Base-by-base conservation (phyloP, 2,888 invertebrate species). In the Chrysomela aeneicollis region DNA sequence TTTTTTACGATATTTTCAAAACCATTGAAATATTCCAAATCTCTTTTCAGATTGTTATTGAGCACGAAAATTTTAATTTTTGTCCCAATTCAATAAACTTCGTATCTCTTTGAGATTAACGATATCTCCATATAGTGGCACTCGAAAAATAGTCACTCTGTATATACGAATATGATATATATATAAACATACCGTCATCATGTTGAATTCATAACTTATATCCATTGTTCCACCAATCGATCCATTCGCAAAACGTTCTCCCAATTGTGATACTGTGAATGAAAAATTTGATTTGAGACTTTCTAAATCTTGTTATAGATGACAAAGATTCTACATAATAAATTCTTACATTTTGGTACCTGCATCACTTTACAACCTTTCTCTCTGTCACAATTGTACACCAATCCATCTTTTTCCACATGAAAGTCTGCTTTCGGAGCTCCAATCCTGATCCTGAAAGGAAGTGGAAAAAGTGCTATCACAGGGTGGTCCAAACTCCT, bases 211-310 rank as follows among this genome's bases (percentile, higher is more conserved):
- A 57, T 77, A 77, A 71, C 77, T 77, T 9, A 83, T 75, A 59
- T 80, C 81, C 77, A 84, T 82, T 1, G 78, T 69, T 12, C 79
- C 82, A 10, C 84, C 84, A n/a, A 81, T 76, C 81, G 81, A 82
- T 9, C 82, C 78, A 54, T 75, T 66, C 50, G 78, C 71, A 59
- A 67, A 64, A 18, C 54, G 63, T 47, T 62, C 60, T 8, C 59
- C n/a, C n/a, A n/a, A n/a, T n/a, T n/a, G n/a, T n/a, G 26, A 5
- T 35, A 32, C 42, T 42, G 42, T 42, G 6, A 42, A 42, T 42
- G 42, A 42, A n/a, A 42, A 9, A 35, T 26, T 26, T 26, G 4
- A 35, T 2, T 35, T 35, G n/a, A n/a, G n/a, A n/a, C n/a, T n/a
- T n/a, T n/a, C n/a, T n/a, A n/a, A n/a, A n/a, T n/a, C n/a, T n/a